phyloP scores from a whole-genome alignment of 2,797 vertebrate species.

The Pyrocephalus nanus region DNA sequence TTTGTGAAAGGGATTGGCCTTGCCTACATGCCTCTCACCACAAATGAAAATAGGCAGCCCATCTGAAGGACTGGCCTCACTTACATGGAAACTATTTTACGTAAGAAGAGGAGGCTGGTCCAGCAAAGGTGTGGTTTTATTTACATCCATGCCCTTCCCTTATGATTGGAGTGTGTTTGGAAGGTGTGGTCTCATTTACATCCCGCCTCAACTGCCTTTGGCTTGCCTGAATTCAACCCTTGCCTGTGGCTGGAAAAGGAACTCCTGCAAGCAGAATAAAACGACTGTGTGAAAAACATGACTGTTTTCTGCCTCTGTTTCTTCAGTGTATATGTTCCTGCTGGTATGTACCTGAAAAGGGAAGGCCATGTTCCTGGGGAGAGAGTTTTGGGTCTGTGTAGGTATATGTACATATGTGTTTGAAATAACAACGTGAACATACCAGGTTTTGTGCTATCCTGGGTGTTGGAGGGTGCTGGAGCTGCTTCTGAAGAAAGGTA shows the following conservation, averaged over 20 bases:
- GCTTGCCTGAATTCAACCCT: background rate
- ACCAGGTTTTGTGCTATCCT: background rate
- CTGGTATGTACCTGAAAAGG: slow-evolving; percentile 19
- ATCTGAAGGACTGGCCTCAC: background rate
- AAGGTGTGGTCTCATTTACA: slow-evolving; percentile 48
- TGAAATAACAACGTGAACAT: background rate
- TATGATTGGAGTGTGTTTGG: background rate
- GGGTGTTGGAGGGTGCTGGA: background rate
- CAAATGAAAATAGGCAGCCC: background rate
- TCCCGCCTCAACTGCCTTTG: background rate
- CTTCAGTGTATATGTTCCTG: slow-evolving; percentile 1
- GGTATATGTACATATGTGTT: background rate
- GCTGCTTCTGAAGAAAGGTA: background rate
- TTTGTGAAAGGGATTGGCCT: background rate
- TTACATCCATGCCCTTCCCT: slow-evolving; percentile 9
- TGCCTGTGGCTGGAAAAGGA: slow-evolving; percentile 11
- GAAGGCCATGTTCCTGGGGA: background rate
- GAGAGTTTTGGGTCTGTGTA: background rate
- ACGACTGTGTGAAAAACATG: background rate
- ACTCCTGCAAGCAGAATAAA: slow-evolving; percentile 35
- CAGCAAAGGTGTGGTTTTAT: slow-evolving; percentile 35
- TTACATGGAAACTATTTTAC: background rate
- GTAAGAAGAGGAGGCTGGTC: background rate
- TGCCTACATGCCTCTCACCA: background rate
- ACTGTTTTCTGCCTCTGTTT: background rate